Percentiles rank a stretch among this genome's conserved stretches.
phyloP scores from a whole-genome alignment of 2,113 vertebrate species.

The Picathartes gymnocephalus region DNA sequence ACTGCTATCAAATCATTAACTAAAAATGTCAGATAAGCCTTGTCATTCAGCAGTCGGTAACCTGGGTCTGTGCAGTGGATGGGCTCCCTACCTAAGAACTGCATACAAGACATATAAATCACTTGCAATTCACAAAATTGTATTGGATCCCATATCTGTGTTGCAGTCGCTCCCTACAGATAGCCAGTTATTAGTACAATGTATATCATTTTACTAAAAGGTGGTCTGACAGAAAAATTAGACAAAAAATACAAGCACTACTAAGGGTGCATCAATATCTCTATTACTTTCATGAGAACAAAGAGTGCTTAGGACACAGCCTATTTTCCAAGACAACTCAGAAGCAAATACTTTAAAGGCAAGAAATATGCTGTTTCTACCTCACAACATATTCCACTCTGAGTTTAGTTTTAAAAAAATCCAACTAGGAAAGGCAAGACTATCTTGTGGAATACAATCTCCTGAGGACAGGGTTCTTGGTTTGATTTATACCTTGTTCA shows the following conservation, averaged over 20 bases:
- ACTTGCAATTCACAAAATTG: background rate
- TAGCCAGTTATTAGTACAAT: background rate
- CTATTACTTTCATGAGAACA: background rate
- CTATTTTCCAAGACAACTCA: background rate
- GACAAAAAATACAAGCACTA: background rate
- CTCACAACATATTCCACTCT: background rate
- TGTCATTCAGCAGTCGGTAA: background rate
- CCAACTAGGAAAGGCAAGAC: background rate
- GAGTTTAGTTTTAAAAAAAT: background rate
- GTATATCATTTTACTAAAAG: background rate
- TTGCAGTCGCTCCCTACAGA: background rate
- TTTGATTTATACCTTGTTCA: slow-evolving; percentile 20
- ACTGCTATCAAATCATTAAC: background rate
- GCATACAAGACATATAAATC: background rate
- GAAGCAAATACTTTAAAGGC: background rate
- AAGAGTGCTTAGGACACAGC: background rate
- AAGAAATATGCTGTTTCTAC: background rate
- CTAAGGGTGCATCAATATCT: background rate
- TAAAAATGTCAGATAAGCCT: background rate
- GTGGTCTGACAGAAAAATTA: background rate
- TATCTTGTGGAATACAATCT: background rate
- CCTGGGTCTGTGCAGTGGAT: background rate
- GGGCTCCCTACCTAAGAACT: background rate
- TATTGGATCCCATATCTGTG: background rate
- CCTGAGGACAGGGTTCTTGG: background rate